A percentile compares a stretch with the other conserved stretches of the same genome.
Conservation (phyloP, 2,797 vertebrate genomes). For the Phataginus tetradactyla region DNA sequence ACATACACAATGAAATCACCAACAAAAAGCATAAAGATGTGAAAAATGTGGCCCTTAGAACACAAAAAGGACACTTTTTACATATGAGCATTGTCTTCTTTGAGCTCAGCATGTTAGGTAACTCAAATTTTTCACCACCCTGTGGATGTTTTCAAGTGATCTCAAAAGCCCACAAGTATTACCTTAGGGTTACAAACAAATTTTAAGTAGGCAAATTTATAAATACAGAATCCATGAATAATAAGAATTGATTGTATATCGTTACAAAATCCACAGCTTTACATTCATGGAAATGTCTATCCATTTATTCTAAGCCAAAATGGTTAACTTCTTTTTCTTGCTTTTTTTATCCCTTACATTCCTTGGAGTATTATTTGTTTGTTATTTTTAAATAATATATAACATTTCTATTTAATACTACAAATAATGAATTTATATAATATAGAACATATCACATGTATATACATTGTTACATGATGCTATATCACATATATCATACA, state of each 20-base stretch:
- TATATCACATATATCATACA: not conserved
- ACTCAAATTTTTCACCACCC: not conserved
- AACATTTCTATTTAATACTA: not conserved
- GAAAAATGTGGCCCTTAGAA: not conserved
- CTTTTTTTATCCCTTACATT: not conserved
- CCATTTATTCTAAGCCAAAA: not conserved
- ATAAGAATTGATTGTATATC: not conserved
- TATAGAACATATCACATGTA: not conserved
- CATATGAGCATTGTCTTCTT: not conserved
- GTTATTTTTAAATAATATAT: conserved; percentile 2
- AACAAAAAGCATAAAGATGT: not conserved
- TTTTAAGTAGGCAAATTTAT: not conserved
- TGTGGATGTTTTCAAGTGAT: not conserved
- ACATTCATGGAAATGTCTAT: conserved; percentile 9
- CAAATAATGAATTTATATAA: not conserved
- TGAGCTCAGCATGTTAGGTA: not conserved
- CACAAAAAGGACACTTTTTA: not conserved
- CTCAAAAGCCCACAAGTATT: not conserved
- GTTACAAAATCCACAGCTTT: conserved; percentile 18
- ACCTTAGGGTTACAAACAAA: not conserved
- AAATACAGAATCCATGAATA: not conserved
- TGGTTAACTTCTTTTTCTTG: conserved; percentile 22
- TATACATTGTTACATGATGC: not conserved
- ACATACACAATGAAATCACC: not conserved
- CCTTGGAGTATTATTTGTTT: not conserved